phyloP scores from a whole-genome alignment of 2,113 vertebrate species.

The Puma concolor region DNA sequence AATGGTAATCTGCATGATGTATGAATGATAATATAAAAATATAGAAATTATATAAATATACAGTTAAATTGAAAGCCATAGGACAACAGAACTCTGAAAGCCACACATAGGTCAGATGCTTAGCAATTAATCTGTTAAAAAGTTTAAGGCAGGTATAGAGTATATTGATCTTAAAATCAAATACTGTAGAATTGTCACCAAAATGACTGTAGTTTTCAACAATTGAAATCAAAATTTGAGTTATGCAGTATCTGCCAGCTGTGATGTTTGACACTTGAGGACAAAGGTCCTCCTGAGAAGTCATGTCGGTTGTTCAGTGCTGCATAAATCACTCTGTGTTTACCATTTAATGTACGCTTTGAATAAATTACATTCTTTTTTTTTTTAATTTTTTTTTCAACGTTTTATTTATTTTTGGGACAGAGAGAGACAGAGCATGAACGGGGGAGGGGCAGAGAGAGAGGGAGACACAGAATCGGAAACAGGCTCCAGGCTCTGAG shows the following conservation, averaged over 20 bases:
- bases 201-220: not conserved
- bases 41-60: not conserved
- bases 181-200: not conserved
- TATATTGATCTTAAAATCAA: slow-evolving; percentile 1
- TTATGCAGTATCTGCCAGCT: not conserved
- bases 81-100: not conserved
- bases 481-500: no score
- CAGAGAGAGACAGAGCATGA: no score
- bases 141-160: not conserved
- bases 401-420: no score
- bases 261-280: not conserved
- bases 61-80: not conserved
- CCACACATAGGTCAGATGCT: not conserved
- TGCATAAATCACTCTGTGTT: not conserved
- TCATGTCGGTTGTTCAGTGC: not conserved
- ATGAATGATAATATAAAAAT: not conserved
- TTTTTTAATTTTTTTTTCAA: no score
- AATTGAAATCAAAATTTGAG: not conserved
- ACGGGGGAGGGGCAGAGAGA: no score
- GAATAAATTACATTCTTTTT: not conserved
- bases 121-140: not conserved
- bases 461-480: no score
- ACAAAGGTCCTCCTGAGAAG: not conserved
- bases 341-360: not conserved
- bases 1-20: not conserved